Base-by-base conservation (phyloP, 1,140 invertebrate genomes). In the Eciton burchellii region DNA sequence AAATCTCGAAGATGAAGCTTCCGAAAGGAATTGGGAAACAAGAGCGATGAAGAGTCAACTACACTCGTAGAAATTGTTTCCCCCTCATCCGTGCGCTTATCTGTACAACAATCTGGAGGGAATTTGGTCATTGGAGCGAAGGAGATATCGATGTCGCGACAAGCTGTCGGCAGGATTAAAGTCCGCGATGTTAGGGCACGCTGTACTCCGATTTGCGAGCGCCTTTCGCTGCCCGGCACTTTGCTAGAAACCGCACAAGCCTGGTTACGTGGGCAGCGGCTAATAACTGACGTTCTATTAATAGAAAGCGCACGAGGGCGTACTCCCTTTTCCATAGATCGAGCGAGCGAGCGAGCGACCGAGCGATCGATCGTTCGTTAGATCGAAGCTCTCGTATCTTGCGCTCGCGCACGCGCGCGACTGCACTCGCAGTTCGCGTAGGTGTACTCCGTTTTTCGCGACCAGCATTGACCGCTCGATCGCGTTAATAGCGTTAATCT, bases 211-310 rank as follows among this genome's bases (percentile, higher is more conserved):
- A 21, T 14, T 49, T 35, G 11, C 14, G 4, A 26, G 35, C 52
- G 65, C 45, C 29, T 65, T 72, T 49, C 0, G 41, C 14, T 12
- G 29, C 16, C 56, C n/a, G 47, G 0, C 52, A 60, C 35, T 63
- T 84, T 81, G 45, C 65, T 52, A 66, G 19, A 70, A 70, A 79
- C 45, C 24, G 14, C 41, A 54, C 54, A 43, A 41, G 29, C 35
- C 41, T 16, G 21, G 14, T 49, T 63, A 70, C 84, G 87, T 88
- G 74, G 87, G 84, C 43, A 62, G 76, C 45, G 70, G 71, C 76
- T 84, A 86, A 89, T 88, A 88, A 88, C 82, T 65, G 62, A 29
- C 81, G 45, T 81, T 82, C 86, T 89, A 89, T 89, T 89, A 89
- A 90, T 89, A 89, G 89, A 89, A 84, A 71, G 71, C 54, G 26